Percentiles rank a stretch among this genome's conserved stretches.
These are phyloP conservation scores for Atta cephalotes DNA, from an alignment of 1,140 invertebrate species.

Conservation along the genomic window DNA sequence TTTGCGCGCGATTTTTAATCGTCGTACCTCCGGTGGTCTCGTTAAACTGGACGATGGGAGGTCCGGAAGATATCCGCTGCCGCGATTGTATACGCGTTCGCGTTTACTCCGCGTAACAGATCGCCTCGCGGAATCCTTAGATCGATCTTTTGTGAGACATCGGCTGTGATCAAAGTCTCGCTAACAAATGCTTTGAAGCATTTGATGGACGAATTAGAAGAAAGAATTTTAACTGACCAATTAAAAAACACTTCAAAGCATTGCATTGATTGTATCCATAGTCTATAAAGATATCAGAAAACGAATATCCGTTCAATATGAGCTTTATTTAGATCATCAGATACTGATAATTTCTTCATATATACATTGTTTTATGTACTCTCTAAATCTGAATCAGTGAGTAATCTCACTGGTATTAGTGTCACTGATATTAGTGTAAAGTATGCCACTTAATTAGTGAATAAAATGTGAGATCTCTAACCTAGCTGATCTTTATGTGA, in stretches of 20 bases:
- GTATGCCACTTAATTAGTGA: too few species aligned
- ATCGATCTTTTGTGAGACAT: neutral
- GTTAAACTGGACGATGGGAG: constrained; percentile 74
- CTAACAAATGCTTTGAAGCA: too few species aligned
- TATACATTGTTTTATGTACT: neutral
- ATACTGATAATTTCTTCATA: neutral
- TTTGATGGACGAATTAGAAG: too few species aligned
- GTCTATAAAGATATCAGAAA: neutral
- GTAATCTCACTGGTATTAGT: too few species aligned
- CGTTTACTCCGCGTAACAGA: constrained; percentile 22
- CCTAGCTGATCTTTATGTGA: too few species aligned
- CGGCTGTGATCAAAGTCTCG: too few species aligned
- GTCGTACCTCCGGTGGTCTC: constrained; percentile 73
- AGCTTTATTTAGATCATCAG: neutral
- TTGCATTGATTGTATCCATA: too few species aligned
- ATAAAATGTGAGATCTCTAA: too few species aligned
- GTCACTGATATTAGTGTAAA: too few species aligned
- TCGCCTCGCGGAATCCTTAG: neutral
- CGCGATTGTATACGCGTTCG: neutral
- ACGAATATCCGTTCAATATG: neutral
- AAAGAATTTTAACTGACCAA: too few species aligned
- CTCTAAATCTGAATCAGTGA: too few species aligned
- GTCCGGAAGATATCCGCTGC: constrained; percentile 66
- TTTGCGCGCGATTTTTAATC: constrained; percentile 70
- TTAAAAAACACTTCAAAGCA: too few species aligned